phyloP scores from a whole-genome alignment of 2,888 invertebrate genomes.

The Matsumyia berberina region DNA sequence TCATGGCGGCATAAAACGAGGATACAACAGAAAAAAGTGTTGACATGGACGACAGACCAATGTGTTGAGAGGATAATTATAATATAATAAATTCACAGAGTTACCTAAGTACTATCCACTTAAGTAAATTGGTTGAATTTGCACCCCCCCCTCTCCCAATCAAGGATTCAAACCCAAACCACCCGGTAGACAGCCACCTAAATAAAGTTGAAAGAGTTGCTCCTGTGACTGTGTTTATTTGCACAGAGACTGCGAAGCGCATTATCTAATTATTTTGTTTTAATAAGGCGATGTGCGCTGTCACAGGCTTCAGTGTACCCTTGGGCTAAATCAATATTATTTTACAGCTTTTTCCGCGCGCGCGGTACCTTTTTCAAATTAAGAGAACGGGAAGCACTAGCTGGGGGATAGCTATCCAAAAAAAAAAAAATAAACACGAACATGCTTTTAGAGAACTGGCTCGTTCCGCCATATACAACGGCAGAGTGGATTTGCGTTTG shows the following conservation, averaged over 20 bases:
- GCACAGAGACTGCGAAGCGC: background rate
- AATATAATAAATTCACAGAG: conserved; percentile 42
- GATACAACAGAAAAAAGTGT: conserved; percentile 12
- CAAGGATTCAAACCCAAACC: background rate
- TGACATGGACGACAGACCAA: background rate
- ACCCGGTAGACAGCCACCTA: background rate
- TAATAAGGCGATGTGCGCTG: conserved; percentile 33
- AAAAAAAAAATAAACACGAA: conserved; percentile 35
- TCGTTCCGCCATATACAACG: conserved; percentile 1
- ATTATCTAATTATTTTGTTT: conserved; percentile 60
- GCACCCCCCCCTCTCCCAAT: background rate
- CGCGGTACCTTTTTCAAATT: conserved; percentile 8
- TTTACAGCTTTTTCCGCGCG: conserved; percentile 38
- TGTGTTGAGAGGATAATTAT: conserved; percentile 41
- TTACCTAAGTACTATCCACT: conserved; percentile 42
- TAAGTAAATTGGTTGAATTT: conserved; percentile 34
- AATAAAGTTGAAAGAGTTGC: conserved; percentile 1
- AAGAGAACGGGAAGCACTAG: background rate
- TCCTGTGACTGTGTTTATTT: background rate
- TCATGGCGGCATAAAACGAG: background rate
- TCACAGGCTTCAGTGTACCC: conserved; percentile 45
- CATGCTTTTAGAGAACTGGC: conserved; percentile 42
- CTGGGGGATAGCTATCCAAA: background rate
- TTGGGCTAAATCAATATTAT: conserved; percentile 61
- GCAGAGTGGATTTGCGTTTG: conserved; percentile 48